Evolutionary conservation across 2,113 vertebrate genomes (phyloP).

Genomic region (Mastomys natalensis): DNA sequence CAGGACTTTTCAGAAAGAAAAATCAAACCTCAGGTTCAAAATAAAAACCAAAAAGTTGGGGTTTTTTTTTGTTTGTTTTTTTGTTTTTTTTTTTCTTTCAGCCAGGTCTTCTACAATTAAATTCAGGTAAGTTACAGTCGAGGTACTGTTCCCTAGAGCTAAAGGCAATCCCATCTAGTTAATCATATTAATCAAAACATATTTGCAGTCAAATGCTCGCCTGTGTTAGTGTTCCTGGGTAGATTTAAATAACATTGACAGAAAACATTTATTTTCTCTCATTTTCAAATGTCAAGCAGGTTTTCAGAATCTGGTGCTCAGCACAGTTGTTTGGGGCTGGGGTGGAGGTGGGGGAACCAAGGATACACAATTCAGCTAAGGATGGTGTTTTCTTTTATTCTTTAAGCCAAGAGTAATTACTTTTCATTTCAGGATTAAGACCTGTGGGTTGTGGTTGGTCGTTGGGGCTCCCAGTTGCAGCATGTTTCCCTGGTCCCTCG

Average conservation of each 20-base stretch:
- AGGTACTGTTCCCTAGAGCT: constrained; percentile 37
- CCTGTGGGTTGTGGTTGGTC: constrained; percentile 18
- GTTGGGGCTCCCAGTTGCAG: constrained; percentile 69
- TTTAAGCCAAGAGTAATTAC: constrained; percentile 80
- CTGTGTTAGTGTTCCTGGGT: background rate
- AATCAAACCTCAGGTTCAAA: background rate
- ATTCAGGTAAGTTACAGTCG: constrained; percentile 42
- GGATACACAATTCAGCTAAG: constrained; percentile 54
- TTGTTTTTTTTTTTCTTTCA: background rate
- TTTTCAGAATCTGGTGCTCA: constrained; percentile 67
- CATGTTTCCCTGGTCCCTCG: constrained; percentile 71
- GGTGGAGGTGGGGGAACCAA: rapidly evolving
- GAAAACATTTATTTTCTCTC: constrained; percentile 69
- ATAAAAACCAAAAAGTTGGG: background rate
- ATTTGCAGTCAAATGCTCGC: constrained; percentile 53
- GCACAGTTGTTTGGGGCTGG: background rate
- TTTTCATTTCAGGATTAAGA: constrained; percentile 78
- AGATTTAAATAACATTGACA: constrained; percentile 72
- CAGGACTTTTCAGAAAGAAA: constrained; percentile 42
- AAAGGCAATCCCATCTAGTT: constrained; percentile 56
- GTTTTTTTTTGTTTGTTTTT: too few relatives aligned
- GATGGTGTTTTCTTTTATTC: constrained; percentile 75
- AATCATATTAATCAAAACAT: constrained; percentile 64
- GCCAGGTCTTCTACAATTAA: constrained; percentile 21
- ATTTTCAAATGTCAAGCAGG: constrained; percentile 58